phyloP scores from a whole-genome alignment of 2,888 invertebrate species.

The Drosophila longiperda region DNA sequence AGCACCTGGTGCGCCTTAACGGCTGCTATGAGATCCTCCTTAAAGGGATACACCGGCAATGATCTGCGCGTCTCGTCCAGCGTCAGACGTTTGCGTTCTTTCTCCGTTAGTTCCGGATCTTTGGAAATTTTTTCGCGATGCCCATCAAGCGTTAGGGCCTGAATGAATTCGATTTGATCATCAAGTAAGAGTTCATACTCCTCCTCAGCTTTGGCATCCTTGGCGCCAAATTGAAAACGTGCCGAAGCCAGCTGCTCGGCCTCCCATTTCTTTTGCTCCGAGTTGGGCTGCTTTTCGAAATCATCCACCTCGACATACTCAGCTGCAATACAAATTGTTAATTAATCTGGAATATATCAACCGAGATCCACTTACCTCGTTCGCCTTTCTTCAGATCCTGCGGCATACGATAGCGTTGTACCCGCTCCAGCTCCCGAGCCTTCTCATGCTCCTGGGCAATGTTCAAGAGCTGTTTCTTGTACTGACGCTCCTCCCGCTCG shows the following conservation, averaged over 20 bases:
- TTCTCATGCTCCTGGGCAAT: slow-evolving; percentile 98
- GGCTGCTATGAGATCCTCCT: slow-evolving; percentile 94
- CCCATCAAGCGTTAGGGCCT: slow-evolving; percentile 93
- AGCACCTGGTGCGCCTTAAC: slow-evolving; percentile 95
- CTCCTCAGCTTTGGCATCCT: slow-evolving; percentile 90
- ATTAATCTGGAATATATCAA: not conserved
- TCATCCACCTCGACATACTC: slow-evolving; percentile 95
- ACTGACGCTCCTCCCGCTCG: slow-evolving; percentile 93
- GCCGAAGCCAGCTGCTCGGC: slow-evolving; percentile 98
- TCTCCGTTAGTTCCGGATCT: slow-evolving; percentile 88
- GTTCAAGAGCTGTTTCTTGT: slow-evolving; percentile 95
- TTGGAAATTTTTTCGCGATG: slow-evolving; percentile 85
- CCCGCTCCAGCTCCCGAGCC: slow-evolving; percentile 96
- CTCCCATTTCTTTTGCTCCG: slow-evolving; percentile 98
- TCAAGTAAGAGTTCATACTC: slow-evolving; percentile 97
- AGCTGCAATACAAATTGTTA: slow-evolving; percentile 81
- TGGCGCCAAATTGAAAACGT: slow-evolving; percentile 96
- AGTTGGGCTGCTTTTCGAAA: slow-evolving; percentile 92
- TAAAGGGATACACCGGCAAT: slow-evolving; percentile 97
- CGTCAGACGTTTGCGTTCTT: slow-evolving; percentile 90
- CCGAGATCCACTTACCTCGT: slow-evolving; percentile 84
- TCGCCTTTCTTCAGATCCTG: slow-evolving; percentile 92
- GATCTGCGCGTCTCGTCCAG: slow-evolving; percentile 97
- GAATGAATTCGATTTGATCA: slow-evolving; percentile 99
- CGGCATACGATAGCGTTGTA: slow-evolving; percentile 98